Conservation (phyloP, 1,140 invertebrate species). For the Drosophila varians region DNA sequence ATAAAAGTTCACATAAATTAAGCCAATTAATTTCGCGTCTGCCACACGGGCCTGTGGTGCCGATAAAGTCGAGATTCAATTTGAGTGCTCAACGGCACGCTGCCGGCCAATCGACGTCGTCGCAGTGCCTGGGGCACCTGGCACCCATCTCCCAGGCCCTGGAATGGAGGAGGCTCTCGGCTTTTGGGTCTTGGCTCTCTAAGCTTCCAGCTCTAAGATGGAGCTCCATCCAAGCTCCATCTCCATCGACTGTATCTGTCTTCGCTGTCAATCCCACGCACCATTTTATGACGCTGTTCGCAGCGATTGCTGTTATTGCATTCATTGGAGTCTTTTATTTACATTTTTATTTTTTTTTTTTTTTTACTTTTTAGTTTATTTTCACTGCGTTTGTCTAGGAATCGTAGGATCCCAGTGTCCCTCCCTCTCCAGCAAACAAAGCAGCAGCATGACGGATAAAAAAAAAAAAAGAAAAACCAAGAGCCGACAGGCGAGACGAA, state of each 20-base stretch:
- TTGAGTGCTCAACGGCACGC: slow-evolving; percentile 56
- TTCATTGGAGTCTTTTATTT: slow-evolving; percentile 74
- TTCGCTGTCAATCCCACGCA: slow-evolving; percentile 71
- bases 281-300: slow-evolving; percentile 65
- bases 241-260: slow-evolving; percentile 38
- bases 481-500: slow-evolving; percentile 37
- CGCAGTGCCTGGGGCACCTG: slow-evolving; percentile 8
- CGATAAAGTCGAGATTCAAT: slow-evolving; percentile 75
- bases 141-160: slow-evolving; percentile 6
- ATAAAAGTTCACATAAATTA: slow-evolving; percentile 65
- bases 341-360: slow-evolving; percentile 70
- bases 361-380: slow-evolving; percentile 60
- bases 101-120: slow-evolving; percentile 18
- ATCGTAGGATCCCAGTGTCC: slow-evolving; percentile 16
- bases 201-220: not conserved
- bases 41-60: slow-evolving; percentile 61
- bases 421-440: slow-evolving; percentile 33
- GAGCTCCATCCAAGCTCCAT: not conserved
- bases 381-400: slow-evolving; percentile 38
- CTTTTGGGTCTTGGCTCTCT: not conserved
- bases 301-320: slow-evolving; percentile 67
- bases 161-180: too few species aligned
- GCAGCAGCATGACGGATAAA: slow-evolving; percentile 62
- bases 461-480: slow-evolving; percentile 14
- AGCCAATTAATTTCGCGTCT: slow-evolving; percentile 72